These are phyloP conservation scores for Tiliacea citrago DNA, from an alignment of 2,888 invertebrate species.

Conservation along the genomic window DNA sequence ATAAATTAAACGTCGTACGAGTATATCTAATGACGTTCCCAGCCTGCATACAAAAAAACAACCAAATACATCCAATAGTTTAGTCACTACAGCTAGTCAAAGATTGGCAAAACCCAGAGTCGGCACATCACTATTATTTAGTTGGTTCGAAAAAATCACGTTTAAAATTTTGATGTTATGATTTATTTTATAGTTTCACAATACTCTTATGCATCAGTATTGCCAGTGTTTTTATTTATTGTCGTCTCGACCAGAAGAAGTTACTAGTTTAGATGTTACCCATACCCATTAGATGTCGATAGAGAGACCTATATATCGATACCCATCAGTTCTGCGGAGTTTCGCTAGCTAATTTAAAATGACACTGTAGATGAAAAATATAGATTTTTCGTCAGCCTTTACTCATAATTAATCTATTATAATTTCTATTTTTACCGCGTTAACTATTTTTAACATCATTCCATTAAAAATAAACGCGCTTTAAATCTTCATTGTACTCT, in stretches of 20 bases:
- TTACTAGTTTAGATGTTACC: no score
- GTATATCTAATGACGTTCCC: background rate
- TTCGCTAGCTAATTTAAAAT: no score
- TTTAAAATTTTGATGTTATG: background rate
- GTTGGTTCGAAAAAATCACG: background rate
- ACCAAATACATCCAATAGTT: background rate
- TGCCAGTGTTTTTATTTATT: background rate
- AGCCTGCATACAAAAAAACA: background rate
- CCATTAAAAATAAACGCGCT: background rate
- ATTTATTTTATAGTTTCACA: background rate
- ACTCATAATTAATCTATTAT: background rate
- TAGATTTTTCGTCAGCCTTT: background rate
- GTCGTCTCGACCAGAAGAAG: no score
- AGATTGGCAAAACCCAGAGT: background rate
- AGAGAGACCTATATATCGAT: no score
- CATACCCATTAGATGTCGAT: no score
- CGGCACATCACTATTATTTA: background rate
- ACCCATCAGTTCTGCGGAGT: no score
- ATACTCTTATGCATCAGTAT: background rate
- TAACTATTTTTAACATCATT: slow-evolving; percentile 10
- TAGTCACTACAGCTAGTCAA: background rate
- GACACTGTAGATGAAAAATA: background rate
- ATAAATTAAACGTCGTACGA: background rate
- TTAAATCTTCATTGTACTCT: slow-evolving; percentile 3
- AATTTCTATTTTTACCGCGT: background rate